Evolutionary conservation across 2,797 vertebrate genomes (phyloP).

Genomic region (Danio tinwini): DNA sequence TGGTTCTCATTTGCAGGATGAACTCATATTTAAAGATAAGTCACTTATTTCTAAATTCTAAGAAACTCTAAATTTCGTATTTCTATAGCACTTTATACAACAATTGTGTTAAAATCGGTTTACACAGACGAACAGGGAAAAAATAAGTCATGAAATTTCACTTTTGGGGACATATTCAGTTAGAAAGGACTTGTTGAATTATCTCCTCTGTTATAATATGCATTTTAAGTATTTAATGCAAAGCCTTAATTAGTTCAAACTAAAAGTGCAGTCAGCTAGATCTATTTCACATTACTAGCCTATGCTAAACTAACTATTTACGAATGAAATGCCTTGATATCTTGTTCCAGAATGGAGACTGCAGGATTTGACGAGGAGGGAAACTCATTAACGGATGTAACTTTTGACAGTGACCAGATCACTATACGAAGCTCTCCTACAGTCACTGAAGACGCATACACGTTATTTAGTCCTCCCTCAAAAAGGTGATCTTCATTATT

Average conservation of each 20-base stretch:
- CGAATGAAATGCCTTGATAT: not conserved
- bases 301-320: not conserved
- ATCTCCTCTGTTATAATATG: not conserved
- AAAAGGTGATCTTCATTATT: slow-evolving; percentile 81
- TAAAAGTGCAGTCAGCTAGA: not conserved
- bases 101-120: no score
- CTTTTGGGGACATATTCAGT: no score
- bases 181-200: no score
- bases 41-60: no score
- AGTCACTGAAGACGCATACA: slow-evolving; percentile 81
- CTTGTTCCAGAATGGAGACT: slow-evolving; percentile 78
- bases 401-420: slow-evolving; percentile 85
- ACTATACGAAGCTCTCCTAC: slow-evolving; percentile 83
- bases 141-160: no score
- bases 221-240: not conserved
- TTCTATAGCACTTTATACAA: no score
- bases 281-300: not conserved
- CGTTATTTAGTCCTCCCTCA: slow-evolving; percentile 84
- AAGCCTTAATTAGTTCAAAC: no score
- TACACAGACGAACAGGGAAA: no score
- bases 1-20: no score
- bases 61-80: no score
- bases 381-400: slow-evolving; percentile 85
- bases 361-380: slow-evolving; percentile 90
- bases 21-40: no score